Percentiles rank a stretch among this genome's conserved stretches.
These are phyloP conservation scores for Otolemur garnettii DNA, from an alignment of 2,113 vertebrate genomes.

Conservation along the genomic window DNA sequence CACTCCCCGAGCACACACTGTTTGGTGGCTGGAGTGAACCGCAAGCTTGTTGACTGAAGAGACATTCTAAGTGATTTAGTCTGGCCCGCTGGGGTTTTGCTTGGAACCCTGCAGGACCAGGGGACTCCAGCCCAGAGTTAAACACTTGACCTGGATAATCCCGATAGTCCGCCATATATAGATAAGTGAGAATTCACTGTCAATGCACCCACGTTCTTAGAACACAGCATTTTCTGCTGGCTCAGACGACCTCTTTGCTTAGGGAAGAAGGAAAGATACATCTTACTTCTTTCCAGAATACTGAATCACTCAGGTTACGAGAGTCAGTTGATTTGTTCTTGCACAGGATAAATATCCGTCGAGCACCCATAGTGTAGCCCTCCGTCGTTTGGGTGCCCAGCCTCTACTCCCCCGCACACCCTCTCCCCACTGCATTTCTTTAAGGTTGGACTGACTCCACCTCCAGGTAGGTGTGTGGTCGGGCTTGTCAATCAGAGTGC, in stretches of 20 bases:
- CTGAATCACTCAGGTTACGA: background rate
- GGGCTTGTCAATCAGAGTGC: background rate
- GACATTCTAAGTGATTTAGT: background rate
- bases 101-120: background rate
- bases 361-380: background rate
- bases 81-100: background rate
- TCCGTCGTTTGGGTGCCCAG: background rate
- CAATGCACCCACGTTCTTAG: background rate
- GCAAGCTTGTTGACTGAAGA: background rate
- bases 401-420: background rate
- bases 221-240: background rate
- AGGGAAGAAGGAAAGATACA: background rate
- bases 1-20: no score
- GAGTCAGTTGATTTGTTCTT: background rate
- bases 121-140: background rate
- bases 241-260: background rate
- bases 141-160: background rate
- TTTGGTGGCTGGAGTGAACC: background rate
- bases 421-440: background rate
- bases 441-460: background rate
- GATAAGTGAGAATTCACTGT: background rate
- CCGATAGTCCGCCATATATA: background rate
- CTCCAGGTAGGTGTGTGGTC: background rate
- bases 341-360: background rate
- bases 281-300: conserved; percentile 1